phyloP scores from a whole-genome alignment of 2,888 invertebrate genomes.

The Coelogynopora nodosa region DNA sequence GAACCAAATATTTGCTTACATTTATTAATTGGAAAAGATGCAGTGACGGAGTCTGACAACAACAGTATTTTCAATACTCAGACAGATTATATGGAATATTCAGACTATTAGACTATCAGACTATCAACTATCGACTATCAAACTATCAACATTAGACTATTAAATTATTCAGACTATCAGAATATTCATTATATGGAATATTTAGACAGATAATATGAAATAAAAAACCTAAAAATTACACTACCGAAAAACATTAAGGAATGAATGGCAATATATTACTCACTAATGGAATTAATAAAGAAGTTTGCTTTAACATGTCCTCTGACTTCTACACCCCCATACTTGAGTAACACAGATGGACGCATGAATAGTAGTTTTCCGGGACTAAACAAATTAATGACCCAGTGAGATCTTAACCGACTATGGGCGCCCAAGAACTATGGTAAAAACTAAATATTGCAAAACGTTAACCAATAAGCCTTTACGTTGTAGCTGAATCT shows the following conservation, averaged over 20 bases:
- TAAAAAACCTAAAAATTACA: background rate
- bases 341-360: background rate
- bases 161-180: background rate
- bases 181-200: background rate
- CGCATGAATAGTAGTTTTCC: no score
- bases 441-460: no score
- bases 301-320: background rate
- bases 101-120: no score
- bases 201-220: background rate
- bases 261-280: background rate
- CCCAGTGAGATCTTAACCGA: no score
- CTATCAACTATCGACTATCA: no score
- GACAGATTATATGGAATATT: background rate
- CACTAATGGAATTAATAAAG: background rate
- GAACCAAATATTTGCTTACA: background rate
- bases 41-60: background rate
- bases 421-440: no score
- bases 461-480: background rate
- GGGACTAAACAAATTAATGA: no score
- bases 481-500: background rate
- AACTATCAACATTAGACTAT: no score
- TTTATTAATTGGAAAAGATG: background rate
- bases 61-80: background rate
- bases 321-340: background rate
- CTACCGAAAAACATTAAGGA: background rate